Evolutionary conservation across 2,888 invertebrate genomes (phyloP).

Genomic region (Pachymerium ferrugineum): DNA sequence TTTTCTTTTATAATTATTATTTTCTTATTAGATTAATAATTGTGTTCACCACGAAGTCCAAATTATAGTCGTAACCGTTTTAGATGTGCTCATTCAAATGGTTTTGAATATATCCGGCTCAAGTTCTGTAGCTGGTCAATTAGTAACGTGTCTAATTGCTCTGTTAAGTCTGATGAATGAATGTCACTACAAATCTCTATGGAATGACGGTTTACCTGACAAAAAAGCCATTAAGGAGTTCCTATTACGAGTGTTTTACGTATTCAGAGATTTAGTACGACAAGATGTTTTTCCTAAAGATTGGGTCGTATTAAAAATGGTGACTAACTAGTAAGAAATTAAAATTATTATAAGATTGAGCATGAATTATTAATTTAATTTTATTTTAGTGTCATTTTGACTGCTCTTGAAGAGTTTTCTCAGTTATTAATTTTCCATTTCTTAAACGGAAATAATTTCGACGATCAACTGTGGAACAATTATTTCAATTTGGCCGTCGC

Average conservation of each 20-base stretch:
- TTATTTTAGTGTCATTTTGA: slow-evolving; percentile 57
- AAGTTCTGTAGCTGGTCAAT: slow-evolving; percentile 54
- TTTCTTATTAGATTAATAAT: slow-evolving; percentile 51
- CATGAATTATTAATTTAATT: slow-evolving; percentile 1
- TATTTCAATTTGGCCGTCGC: slow-evolving; percentile 75
- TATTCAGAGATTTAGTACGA: slow-evolving; percentile 71
- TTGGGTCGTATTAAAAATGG: slow-evolving; percentile 85
- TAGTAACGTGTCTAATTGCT: slow-evolving; percentile 81
- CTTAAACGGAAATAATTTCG: slow-evolving; percentile 65
- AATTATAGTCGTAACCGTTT: slow-evolving; percentile 68
- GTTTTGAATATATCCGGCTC: slow-evolving; percentile 75
- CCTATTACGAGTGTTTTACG: slow-evolving; percentile 70
- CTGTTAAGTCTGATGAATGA: slow-evolving; percentile 79
- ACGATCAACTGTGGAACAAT: slow-evolving; percentile 66
- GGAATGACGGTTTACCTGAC: slow-evolving; percentile 68
- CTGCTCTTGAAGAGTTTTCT: slow-evolving; percentile 78
- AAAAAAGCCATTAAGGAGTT: slow-evolving; percentile 79
- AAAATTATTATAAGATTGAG: not conserved
- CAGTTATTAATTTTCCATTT: slow-evolving; percentile 72
- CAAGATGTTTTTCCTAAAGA: slow-evolving; percentile 78
- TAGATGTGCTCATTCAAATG: slow-evolving; percentile 80
- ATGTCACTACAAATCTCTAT: slow-evolving; percentile 76
- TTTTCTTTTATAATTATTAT: not conserved
- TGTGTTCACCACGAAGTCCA: slow-evolving; percentile 72
- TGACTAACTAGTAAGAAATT: slow-evolving; percentile 59